phyloP scores from a whole-genome alignment of 2,888 invertebrate species.

The Mythimna albipuncta region DNA sequence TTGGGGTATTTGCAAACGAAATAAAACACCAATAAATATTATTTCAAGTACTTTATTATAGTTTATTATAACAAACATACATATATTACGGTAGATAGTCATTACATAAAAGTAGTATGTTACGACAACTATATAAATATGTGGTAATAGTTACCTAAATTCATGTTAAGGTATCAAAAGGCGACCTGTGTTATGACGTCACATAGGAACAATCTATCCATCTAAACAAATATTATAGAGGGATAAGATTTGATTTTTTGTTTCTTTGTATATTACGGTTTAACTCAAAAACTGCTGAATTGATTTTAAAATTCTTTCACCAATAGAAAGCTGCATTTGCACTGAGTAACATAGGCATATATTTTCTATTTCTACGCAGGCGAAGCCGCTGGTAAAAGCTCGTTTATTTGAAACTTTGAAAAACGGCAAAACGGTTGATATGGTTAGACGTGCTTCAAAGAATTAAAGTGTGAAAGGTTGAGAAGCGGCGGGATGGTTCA shows the following conservation, averaged over 20 bases:
- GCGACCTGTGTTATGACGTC: conserved; percentile 46
- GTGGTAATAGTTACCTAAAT: conserved; percentile 60
- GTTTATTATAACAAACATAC: conserved; percentile 80
- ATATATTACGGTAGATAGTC: conserved; percentile 72
- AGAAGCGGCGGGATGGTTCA: neutral
- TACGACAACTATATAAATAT: conserved; percentile 61
- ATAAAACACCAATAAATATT: conserved; percentile 61
- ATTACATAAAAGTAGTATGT: conserved; percentile 67
- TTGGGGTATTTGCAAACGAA: conserved; percentile 18
- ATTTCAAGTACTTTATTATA: conserved; percentile 69
- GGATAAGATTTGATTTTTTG: too few relatives aligned
- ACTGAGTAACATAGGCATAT: too few relatives aligned
- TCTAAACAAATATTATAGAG: neutral
- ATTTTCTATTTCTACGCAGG: too few relatives aligned
- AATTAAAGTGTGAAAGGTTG: neutral
- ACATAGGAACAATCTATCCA: neutral
- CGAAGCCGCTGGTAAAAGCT: too few relatives aligned
- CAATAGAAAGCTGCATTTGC: too few relatives aligned
- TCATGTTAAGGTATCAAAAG: conserved; percentile 55
- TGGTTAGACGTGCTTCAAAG: neutral
- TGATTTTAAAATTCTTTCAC: too few relatives aligned
- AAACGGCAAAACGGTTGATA: neutral
- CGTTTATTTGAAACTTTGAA: neutral
- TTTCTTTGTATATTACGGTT: too few relatives aligned
- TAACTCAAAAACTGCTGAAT: too few relatives aligned